Evolutionary conservation across 1,140 invertebrate genomes (phyloP), one percentile per base, ranked within the genome.

Genomic region (Drosophila ercepeae): DNA sequence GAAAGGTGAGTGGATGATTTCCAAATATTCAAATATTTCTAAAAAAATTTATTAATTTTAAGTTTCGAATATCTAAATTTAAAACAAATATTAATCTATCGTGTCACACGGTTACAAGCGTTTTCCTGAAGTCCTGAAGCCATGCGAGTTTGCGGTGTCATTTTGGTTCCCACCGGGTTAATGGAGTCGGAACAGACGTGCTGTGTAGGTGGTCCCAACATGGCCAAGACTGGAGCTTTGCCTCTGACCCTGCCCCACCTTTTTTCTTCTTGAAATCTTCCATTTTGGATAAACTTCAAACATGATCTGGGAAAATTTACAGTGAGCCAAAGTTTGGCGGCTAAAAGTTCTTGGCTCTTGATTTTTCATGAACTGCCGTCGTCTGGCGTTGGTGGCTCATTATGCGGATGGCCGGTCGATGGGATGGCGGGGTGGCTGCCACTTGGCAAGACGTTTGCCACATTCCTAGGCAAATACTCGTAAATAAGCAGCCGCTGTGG

Each of bases 381-480:
- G 77, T 69, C 68, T 73, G 74, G 75, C 76, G 67, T 58, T 69
- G 72, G 55, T 57, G 76, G 67, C 82, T 86, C 81, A 88, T 86
- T 88, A 86, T 88, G 72, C 61, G 48, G 69, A 44, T 45, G 51
- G 23, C 54, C 34, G 36, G 42, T 9, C 6, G 49, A 11, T 32
- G 13, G 27, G 9, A 4, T 8, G 14, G 48, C 9, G 14, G 7
- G 19, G 18, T 25, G 7, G 32, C 7, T 34, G 60, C 46, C 51
- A 81, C 73, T 86, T 86, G 81, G 77, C 81, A 86, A 61, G 79
- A 78, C 60, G 57, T 61, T 84, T 67, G 76, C 77, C 71, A 86
- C 81, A 84, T 81, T 86, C 58, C 51, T 59, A 73, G 58, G 76
- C 79, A 86, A 86, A 86, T 86, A 64, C 72, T 81, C 81, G 65